Evolutionary conservation across 1,140 invertebrate genomes (phyloP).

Genomic region (Zophobas morio): DNA sequence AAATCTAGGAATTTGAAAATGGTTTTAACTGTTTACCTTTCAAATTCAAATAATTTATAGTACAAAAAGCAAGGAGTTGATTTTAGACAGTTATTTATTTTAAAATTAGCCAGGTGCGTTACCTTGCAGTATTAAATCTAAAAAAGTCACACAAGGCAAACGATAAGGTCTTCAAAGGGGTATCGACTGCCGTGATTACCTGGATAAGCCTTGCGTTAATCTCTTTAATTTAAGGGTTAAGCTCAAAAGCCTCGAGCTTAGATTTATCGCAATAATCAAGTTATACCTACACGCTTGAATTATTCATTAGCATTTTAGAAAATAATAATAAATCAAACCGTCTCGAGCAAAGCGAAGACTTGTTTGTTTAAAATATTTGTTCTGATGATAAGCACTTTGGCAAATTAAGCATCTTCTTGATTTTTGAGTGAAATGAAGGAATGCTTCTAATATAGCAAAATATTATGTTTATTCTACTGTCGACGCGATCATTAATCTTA

Average conservation of each 20-base stretch:
- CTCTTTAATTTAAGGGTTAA: neutral
- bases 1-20: too few relatives aligned
- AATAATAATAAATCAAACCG: neutral
- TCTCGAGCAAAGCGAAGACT: neutral
- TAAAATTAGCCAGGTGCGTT: too few relatives aligned
- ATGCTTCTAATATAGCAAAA: neutral
- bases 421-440: neutral
- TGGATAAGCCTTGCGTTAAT: neutral
- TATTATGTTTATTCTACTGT: neutral
- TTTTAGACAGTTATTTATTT: too few relatives aligned
- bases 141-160: neutral
- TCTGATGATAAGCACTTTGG: neutral
- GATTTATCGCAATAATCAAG: neutral
- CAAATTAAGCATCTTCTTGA: neutral
- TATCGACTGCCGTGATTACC: neutral
- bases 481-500: too few relatives aligned
- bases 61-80: too few relatives aligned
- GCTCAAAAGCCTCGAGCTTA: neutral
- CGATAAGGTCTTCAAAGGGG: too few relatives aligned
- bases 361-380: conserved; percentile 1
- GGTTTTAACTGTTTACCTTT: too few relatives aligned
- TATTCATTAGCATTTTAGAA: neutral
- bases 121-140: neutral
- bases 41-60: too few relatives aligned
- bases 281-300: neutral